phyloP scores from a whole-genome alignment of 2,888 invertebrate species.

The Cybosia mesomella region DNA sequence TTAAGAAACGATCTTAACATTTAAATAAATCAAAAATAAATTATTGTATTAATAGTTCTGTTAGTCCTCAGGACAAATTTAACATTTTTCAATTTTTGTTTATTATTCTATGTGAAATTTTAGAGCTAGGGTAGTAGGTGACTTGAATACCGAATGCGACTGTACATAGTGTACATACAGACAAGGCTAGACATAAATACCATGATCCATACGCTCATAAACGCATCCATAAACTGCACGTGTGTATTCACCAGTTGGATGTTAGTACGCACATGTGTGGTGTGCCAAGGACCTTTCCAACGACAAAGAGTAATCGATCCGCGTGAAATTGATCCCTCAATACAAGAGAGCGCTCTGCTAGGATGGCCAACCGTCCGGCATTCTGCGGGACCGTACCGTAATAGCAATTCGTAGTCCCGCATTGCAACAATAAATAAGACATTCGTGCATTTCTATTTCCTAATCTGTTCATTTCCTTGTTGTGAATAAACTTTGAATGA shows the following conservation, averaged over 20 bases:
- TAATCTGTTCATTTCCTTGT: too few species aligned
- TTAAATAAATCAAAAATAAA: too few species aligned
- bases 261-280: slow-evolving; percentile 23
- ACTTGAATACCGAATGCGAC: too few species aligned
- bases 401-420: background rate
- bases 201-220: slow-evolving; percentile 18
- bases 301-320: slow-evolving; percentile 79
- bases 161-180: background rate
- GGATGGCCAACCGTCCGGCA: background rate
- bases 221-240: slow-evolving; percentile 26
- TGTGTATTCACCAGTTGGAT: slow-evolving; percentile 23
- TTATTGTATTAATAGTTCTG: too few species aligned
- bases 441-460: background rate
- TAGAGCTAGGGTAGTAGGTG: too few species aligned
- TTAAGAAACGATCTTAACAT: too few species aligned
- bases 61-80: too few species aligned
- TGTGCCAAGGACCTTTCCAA: slow-evolving; percentile 47
- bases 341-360: slow-evolving; percentile 64
- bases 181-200: slow-evolving; percentile 12
- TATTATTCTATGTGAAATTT: too few species aligned
- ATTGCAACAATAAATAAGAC: background rate
- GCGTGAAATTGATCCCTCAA: slow-evolving; percentile 78
- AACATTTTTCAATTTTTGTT: too few species aligned
- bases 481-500: background rate
- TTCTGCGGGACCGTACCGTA: background rate